These are phyloP conservation scores for Pseudorhiza aurosa DNA, from an alignment of 30 jellyfish, hydroid and myxozoan genomes.

Conservation along the genomic window DNA sequence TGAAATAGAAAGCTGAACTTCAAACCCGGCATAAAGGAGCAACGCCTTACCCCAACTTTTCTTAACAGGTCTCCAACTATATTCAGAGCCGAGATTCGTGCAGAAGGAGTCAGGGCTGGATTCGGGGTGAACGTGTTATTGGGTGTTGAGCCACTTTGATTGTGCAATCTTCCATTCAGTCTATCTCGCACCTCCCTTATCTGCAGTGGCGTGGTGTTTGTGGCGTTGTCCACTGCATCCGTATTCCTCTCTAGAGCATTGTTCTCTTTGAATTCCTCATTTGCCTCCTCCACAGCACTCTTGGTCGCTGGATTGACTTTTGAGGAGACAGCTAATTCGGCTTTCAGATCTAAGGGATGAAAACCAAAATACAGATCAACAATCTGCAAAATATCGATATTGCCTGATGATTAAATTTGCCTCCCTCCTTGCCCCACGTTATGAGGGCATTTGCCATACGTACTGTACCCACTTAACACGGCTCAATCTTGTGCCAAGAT, in stretches of 20 bases:
- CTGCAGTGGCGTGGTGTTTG: conserved; percentile 63
- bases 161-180: neutral
- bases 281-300: conserved; percentile 60
- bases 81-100: conserved; percentile 96
- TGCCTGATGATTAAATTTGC: too few species aligned
- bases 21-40: neutral
- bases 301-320: conserved; percentile 56
- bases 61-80: conserved; percentile 94
- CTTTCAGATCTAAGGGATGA: conserved; percentile 71
- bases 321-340: conserved; percentile 89
- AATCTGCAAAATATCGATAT: neutral
- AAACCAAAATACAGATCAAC: neutral
- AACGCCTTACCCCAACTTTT: conserved; percentile 99
- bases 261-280: conserved; percentile 57
- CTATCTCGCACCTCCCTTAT: conserved; percentile 63
- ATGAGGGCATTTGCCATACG: too few species aligned
- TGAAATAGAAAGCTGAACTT: too few species aligned
- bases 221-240: conserved; percentile 58
- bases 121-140: conserved; percentile 28
- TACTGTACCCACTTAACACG: too few species aligned
- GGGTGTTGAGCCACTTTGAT: conserved; percentile 13
- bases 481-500: too few species aligned
- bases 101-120: conserved; percentile 93
- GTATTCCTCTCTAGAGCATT: neutral
- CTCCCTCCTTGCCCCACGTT: too few species aligned